Base-by-base conservation (phyloP, 2,113 vertebrate genomes). In the Crotalus tigris region DNA sequence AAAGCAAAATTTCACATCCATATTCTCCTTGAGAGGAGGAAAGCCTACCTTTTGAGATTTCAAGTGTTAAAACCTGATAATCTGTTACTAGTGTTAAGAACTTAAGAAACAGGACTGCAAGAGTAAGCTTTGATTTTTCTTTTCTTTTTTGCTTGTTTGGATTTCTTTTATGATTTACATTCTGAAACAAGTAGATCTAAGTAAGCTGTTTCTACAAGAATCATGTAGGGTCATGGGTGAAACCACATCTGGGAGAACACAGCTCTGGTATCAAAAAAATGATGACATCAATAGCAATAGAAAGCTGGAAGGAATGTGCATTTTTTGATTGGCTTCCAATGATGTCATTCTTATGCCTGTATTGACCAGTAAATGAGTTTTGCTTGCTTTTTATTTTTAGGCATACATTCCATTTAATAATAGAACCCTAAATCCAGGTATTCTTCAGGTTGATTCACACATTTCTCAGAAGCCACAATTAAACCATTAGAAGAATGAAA, bases 201-300 rank as follows among this genome's bases (percentile, higher is more conserved):
- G 90, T 93, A 96, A 97, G 93, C 94, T 93, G 94, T 96, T 97
- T 94, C 93, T 97, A 89, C 94, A 96, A 94, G 87, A 96, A 93
- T 88, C 97, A 95, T 44, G 81, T 12, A 0, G 92, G 94, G 94
- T 97, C 93, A 96, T 94, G 93, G 92, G 96, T 97, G 95, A 97
- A 94, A 96, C 97, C 96, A 96, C 89, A 95, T 90, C 89, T 93
- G 87, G 95, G 93, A 95, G 94, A 64, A 88, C 93, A 54, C 44
- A 94, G 94, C 33, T 91, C 23, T 93, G 53, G 64, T 95, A 92
- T 96, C 94, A 95, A 92, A 46, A 95, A 95, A 94, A 90, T 92
- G 94, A 26, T 94, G 95, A 93, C 86, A 61, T 93, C 91, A 97
- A 93, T 93, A 81, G 86, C 57, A 94, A 95, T 90, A 92, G 91